Evolutionary conservation across 1,140 invertebrate genomes (phyloP).

Genomic region (Lutraria rhynchaena): DNA sequence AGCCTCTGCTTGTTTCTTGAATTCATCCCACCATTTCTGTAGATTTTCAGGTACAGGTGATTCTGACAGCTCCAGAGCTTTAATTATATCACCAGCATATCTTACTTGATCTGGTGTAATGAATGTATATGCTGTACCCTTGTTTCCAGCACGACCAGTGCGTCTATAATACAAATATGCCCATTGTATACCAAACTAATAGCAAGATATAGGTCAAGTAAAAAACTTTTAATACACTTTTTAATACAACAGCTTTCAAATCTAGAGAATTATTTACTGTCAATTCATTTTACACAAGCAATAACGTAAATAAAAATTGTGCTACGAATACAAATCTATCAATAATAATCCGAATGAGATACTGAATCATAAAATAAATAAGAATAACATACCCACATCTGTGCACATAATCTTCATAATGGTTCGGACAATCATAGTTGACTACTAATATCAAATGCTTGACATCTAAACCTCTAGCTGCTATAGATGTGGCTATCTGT

Average conservation of each 20-base stretch:
- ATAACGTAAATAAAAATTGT: too few species aligned
- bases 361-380: too few species aligned
- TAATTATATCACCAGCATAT: slow-evolving; percentile 95
- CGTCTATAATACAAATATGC: slow-evolving; percentile 82
- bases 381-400: slow-evolving; percentile 89
- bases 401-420: slow-evolving; percentile 99
- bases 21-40: slow-evolving; percentile 92
- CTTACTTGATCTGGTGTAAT: slow-evolving; percentile 96
- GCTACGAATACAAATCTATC: too few species aligned
- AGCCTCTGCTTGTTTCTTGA: slow-evolving; percentile 93
- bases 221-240: too few species aligned
- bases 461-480: slow-evolving; percentile 98
- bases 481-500: slow-evolving; percentile 96
- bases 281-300: too few species aligned
- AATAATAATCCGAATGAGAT: too few species aligned
- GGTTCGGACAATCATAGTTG: slow-evolving; percentile 99
- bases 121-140: slow-evolving; percentile 98
- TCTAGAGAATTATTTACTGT: too few species aligned
- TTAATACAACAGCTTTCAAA: too few species aligned
- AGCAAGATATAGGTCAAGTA: too few species aligned
- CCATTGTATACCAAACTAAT: too few species aligned
- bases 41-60: slow-evolving; percentile 90
- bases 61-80: slow-evolving; percentile 93
- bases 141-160: slow-evolving; percentile 95
- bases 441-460: slow-evolving; percentile 99